Percentiles rank a stretch among this genome's conserved stretches.
phyloP scores from a whole-genome alignment of 2,797 vertebrate species.

The Crax fasciolata region DNA sequence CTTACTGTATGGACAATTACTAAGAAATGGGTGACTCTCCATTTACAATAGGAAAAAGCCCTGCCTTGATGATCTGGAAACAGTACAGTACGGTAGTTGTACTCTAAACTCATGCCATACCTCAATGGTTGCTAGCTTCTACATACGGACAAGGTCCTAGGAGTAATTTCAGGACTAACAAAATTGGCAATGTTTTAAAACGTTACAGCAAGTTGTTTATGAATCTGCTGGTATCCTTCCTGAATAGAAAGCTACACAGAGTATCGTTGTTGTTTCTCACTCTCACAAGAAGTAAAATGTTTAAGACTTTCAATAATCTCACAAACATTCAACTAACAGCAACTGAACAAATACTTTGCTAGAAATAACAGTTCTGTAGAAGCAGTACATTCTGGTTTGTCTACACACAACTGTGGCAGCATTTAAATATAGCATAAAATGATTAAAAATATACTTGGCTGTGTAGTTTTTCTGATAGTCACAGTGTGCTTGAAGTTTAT shows the following conservation, averaged over 20 bases:
- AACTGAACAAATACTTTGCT: conserved; percentile 50
- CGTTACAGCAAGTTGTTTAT: conserved; percentile 56
- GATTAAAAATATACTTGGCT: conserved; percentile 28
- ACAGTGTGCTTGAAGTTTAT: conserved; percentile 66
- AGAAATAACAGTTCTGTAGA: conserved; percentile 44
- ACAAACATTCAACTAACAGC: conserved; percentile 25
- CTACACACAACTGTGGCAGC: conserved; percentile 29
- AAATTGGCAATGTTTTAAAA: conserved; percentile 69
- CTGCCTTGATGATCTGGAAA: background rate
- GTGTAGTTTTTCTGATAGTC: conserved; percentile 56
- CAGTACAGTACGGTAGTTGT: background rate
- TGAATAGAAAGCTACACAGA: conserved; percentile 68
- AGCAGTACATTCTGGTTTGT: conserved; percentile 57
- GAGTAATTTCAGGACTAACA: conserved; percentile 12
- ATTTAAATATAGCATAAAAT: conserved; percentile 20
- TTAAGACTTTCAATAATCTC: conserved; percentile 33
- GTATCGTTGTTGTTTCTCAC: conserved; percentile 31
- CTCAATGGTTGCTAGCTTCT: background rate
- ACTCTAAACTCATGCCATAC: background rate
- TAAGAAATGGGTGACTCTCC: background rate
- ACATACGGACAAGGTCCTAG: conserved; percentile 4
- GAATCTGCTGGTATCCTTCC: conserved; percentile 62
- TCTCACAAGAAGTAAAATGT: conserved; percentile 63
- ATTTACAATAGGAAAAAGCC: background rate
- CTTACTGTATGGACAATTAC: background rate